Base-by-base conservation (phyloP, 2,113 vertebrate genomes). In the Hyla sarda region DNA sequence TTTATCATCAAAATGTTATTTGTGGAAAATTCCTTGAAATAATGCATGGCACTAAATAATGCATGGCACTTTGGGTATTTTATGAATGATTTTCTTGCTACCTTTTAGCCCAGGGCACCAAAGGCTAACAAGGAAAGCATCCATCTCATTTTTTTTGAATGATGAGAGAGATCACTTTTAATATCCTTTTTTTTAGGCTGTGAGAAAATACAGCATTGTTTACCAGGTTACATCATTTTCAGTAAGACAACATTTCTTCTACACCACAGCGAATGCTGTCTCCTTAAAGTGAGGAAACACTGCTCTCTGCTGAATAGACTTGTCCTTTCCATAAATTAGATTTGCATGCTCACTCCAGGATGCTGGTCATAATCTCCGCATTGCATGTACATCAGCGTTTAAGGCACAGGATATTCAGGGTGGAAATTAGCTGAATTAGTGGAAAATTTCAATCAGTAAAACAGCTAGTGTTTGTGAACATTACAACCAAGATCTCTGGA, bases 301-400 rank as follows among this genome's bases (percentile, higher is more conserved):
- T 84, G 73, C 73, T 84, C 71, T 58, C 71, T 83, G 28, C 72
- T 83, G 71, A 83, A 83, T 50, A 74, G 34, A 84, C 14, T 62
- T 62, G 34, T 25, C 17, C n/a, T 76, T 65, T n/a, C 17, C 9
- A 58, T 54, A 79, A 71, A 79, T 67, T 67, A 52, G 25, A 69
- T 54, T 85, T 77, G 7, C 45, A 25, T 67, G 41, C 56, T 25
- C 56, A 28, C 60, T 80, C 45, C 28, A 56, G 65, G 34, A 69
- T 34, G 72, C 72, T 45, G 28, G 71, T 47, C 28, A 56, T 79
- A 79, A 79, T 67, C 25, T 54, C 19, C 25, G 60, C 30, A 72
- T 79, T 67, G 65, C 21, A 52, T 80, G 34, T 37, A 56, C 30
- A 72, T 58, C 37, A 72, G 47, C 10, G n/a, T 41, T 19, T 80